Evolutionary conservation across 2,888 invertebrate genomes (phyloP).

Genomic region (Epirrhoe tristata): DNA sequence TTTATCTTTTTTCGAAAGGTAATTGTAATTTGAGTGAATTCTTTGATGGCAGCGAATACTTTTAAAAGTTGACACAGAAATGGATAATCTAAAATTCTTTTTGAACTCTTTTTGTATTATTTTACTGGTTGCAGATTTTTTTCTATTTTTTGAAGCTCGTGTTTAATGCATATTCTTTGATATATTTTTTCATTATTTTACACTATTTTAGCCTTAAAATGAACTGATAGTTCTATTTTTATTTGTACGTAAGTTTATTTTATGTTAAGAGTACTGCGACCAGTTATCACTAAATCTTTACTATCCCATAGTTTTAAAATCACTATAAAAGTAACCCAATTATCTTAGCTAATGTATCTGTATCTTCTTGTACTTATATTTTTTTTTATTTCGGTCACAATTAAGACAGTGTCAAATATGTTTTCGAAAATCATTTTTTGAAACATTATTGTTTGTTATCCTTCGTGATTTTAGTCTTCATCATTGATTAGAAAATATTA

Average conservation of each 20-base stretch:
- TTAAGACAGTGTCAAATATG: not conserved
- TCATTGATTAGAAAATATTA: not conserved
- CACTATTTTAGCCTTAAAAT: conserved; percentile 25
- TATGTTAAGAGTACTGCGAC: conserved; percentile 30
- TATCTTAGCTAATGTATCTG: conserved; percentile 1
- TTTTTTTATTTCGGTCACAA: not conserved
- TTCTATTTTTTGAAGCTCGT: conserved; percentile 7
- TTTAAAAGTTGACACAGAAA: conserved; percentile 20
- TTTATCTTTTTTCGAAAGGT: conserved; percentile 1
- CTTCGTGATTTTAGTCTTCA: not conserved
- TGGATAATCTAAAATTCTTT: conserved; percentile 21
- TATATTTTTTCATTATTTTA: conserved; percentile 16
- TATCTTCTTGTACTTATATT: not conserved
- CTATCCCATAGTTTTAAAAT: conserved; percentile 11
- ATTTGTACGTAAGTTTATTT: conserved; percentile 31
- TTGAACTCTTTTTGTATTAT: conserved; percentile 16
- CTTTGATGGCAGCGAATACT: conserved; percentile 6
- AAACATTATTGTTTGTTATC: not conserved
- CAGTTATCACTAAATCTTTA: conserved; percentile 21
- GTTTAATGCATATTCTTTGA: conserved; percentile 13
- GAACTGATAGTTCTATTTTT: conserved; percentile 40
- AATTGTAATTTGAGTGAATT: conserved; percentile 1
- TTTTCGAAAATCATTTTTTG: not conserved
- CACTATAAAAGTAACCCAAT: conserved; percentile 5
- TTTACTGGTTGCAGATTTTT: conserved; percentile 22